These are phyloP conservation scores for Idris sp. DNA, from an alignment of 1,140 invertebrate genomes.

Conservation along the genomic window DNA sequence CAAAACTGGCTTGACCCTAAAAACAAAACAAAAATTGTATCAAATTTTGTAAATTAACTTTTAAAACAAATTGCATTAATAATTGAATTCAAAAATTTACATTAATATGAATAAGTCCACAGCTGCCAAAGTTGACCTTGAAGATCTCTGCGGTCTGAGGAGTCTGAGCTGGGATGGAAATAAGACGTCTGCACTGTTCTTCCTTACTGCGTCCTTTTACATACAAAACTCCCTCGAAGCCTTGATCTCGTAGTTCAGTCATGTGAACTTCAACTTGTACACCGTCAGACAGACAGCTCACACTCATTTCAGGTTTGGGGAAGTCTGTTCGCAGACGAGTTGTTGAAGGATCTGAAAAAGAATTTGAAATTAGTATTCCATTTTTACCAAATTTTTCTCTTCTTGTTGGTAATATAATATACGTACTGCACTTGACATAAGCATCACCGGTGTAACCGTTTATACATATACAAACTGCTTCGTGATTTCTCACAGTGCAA, in stretches of 20 bases:
- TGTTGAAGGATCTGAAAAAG: slow-evolving; percentile 37
- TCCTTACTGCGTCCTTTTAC: slow-evolving; percentile 97
- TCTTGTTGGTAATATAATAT: slow-evolving; percentile 13
- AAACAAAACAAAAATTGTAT: background rate
- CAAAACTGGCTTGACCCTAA: slow-evolving; percentile 93
- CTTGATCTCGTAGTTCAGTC: slow-evolving; percentile 74
- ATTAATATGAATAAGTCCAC: slow-evolving; percentile 93
- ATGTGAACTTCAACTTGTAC: slow-evolving; percentile 92
- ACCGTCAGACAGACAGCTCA: slow-evolving; percentile 93
- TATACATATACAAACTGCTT: slow-evolving; percentile 87
- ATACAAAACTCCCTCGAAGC: slow-evolving; percentile 94
- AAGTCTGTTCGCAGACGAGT: slow-evolving; percentile 80
- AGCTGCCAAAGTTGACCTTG: slow-evolving; percentile 94
- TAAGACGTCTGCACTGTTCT: slow-evolving; percentile 89
- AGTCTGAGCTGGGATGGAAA: slow-evolving; percentile 84
- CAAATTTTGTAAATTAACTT: background rate
- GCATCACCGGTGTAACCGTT: slow-evolving; percentile 85
- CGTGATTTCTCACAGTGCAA: slow-evolving; percentile 88
- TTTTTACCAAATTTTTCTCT: no score
- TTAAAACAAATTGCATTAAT: no score
- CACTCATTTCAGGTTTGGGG: slow-evolving; percentile 89
- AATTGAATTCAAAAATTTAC: no score
- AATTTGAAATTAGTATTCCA: no score
- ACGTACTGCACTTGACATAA: slow-evolving; percentile 82
- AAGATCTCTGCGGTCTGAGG: slow-evolving; percentile 86